Evolutionary conservation across 2,888 invertebrate species (phyloP), one percentile per base, ranked within the genome.

Genomic region (Petrolisthes cinctipes): DNA sequence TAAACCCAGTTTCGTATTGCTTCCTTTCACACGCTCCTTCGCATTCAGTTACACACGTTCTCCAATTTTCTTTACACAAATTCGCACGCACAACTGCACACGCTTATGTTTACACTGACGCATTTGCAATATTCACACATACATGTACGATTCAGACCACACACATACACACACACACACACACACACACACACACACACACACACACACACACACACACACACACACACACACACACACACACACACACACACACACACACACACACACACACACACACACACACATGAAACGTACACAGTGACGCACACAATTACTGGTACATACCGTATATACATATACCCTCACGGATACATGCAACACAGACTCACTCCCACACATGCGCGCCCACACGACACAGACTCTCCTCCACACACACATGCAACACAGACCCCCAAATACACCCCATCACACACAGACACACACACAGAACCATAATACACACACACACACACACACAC

Each of bases 111-210:
- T 37, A 37, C 2, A 37, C 37, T 37, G 37, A 37, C 37, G 37
- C 37, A 37, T 37, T 37, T 37, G 37, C 37, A 37, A 37, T 37
- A 37, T 37, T 37, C 37, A 37, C 37, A 37, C 37, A 37, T 37
- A 37, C 37, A 37, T 2, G 2, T 37, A 37, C 37, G 37, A 37
- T 37, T 1, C 37, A 37, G 37, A n/a, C 17, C 66, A 68, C 68
- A 68, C 66, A 53, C 68, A 82, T 37, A 82, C 61, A 81, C 61
- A 61, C 81, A 81, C 61, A 81, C 61, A 61, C 20, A 81, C 81
- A 81, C 61, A 61, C 61, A 81, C 81, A 61, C 81, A 81, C 81
- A 81, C 23, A 81, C 81, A 81, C 81, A 81, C 81, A 81, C 66
- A 81, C 81, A 81, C 81, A 81, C 37, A 61, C 81, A 81, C 81